Evolutionary conservation across 2,797 vertebrate species (phyloP).

Genomic region (Anas acuta): DNA sequence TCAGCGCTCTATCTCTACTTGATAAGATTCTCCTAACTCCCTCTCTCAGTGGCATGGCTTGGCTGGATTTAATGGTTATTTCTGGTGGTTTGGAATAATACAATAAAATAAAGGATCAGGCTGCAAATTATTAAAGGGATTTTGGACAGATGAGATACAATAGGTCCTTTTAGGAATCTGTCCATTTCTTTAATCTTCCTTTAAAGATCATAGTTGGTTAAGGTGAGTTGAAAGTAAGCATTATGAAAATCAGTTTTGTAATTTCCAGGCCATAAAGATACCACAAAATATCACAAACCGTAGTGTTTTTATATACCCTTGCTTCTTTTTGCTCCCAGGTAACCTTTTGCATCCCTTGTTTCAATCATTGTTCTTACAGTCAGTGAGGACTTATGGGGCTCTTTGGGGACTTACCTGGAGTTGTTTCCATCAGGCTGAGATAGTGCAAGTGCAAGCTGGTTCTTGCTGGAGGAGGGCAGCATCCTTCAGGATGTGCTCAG

Average conservation of each 20-base stretch:
- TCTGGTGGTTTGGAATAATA: slow-evolving; percentile 25
- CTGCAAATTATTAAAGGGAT: slow-evolving; percentile 1
- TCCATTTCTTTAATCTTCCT: background rate
- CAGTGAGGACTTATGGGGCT: background rate
- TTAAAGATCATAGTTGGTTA: background rate
- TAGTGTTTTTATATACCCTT: background rate
- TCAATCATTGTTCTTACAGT: background rate
- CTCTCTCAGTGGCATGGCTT: background rate
- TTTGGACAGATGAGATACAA: background rate
- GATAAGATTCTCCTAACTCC: too few species aligned
- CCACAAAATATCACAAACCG: background rate
- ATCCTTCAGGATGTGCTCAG: background rate
- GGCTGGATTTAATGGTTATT: slow-evolving; percentile 41
- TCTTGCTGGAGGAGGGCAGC: background rate
- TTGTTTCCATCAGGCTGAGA: background rate
- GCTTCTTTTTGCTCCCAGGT: background rate
- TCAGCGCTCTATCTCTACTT: too few species aligned
- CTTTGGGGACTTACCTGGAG: background rate
- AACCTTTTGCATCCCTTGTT: background rate
- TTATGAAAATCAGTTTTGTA: background rate
- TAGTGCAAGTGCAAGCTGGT: background rate
- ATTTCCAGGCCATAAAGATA: background rate
- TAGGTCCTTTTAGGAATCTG: background rate
- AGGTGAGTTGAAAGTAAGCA: background rate
- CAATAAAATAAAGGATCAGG: background rate